Conservation (phyloP, 1,140 invertebrate species). For the Ostrea denselamellosa region DNA sequence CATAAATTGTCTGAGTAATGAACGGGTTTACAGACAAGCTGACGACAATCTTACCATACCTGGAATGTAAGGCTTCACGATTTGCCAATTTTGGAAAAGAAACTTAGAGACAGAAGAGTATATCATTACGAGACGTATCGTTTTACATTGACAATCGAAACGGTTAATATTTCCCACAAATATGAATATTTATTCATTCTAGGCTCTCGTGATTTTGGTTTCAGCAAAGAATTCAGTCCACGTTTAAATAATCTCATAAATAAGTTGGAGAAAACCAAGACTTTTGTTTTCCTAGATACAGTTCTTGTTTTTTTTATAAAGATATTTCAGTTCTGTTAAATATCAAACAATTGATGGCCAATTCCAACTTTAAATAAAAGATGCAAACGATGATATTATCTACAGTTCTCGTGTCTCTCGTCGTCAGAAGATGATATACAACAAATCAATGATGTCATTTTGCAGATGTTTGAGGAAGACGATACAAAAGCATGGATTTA, state of each 20-base stretch:
- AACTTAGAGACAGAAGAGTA: background rate
- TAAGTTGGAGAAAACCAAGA: too few species aligned
- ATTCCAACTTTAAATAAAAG: background rate
- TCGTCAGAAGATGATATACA: background rate
- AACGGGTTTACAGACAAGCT: conserved; percentile 10
- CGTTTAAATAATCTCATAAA: too few species aligned
- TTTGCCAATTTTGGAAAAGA: background rate
- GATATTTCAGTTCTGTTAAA: too few species aligned
- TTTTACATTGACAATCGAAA: too few species aligned
- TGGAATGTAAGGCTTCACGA: background rate
- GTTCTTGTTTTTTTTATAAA: too few species aligned
- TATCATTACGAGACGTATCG: too few species aligned
- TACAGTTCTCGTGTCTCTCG: background rate
- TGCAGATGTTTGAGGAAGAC: conserved; percentile 22
- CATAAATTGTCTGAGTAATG: conserved; percentile 39
- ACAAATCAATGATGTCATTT: conserved; percentile 30
- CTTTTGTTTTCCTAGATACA: too few species aligned
- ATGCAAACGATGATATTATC: background rate
- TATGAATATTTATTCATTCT: background rate
- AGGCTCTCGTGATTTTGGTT: too few species aligned
- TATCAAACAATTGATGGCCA: too few species aligned
- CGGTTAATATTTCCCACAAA: background rate
- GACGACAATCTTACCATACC: background rate
- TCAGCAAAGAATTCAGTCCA: too few species aligned
- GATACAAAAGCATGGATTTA: conserved; percentile 3